Evolutionary conservation across 2,888 invertebrate species (phyloP), one percentile per base, ranked within the genome.

Genomic region (Nemoura dubitans): DNA sequence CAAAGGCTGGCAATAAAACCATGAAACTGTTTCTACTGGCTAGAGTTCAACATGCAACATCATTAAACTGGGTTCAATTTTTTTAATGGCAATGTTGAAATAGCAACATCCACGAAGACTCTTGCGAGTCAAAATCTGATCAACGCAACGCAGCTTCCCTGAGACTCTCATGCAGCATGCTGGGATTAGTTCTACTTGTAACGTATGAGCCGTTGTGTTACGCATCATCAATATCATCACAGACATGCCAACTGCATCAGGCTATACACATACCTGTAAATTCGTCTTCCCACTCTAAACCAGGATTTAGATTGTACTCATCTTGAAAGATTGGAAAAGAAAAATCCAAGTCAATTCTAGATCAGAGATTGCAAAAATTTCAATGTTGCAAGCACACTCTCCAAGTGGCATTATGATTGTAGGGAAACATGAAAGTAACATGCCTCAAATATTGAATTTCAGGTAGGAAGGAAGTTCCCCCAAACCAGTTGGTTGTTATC

Each of bases 221-320:
- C 14, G 2, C 59, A 21, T 59, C 59, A 59, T 81, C 29, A 82
- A 30, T 43, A 81, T 43, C 59, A 29, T 27, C 28, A 84, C 76
- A 29, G 59, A 29, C 84, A 76, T 84, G 84, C 84, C 29, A 84
- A 84, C 84, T 84, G 76, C 84, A 59, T 14, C 84, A 84, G 86
- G 87, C 76, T 82, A 80, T 86, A 85, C 94, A 96, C 98, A 97
- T 98, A 98, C 98, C 98, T 98, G 98, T 97, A 94, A 98, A 98
- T 95, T 98, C 98, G 97, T 98, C 98, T 96, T 98, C 98, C 98
- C 98, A 98, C 95, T 98, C 98, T 97, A 98, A 97, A 97, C 97
- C 97, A 95, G 97, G 97, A 96, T 97, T 97, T 96, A 98, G 97
- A 97, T 98, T 97, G 97, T 98, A 98, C 95, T 98, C 98, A 95